These are phyloP conservation scores for Micromesistius poutassou DNA, from an alignment of 2,797 vertebrate species.

Conservation along the genomic window DNA sequence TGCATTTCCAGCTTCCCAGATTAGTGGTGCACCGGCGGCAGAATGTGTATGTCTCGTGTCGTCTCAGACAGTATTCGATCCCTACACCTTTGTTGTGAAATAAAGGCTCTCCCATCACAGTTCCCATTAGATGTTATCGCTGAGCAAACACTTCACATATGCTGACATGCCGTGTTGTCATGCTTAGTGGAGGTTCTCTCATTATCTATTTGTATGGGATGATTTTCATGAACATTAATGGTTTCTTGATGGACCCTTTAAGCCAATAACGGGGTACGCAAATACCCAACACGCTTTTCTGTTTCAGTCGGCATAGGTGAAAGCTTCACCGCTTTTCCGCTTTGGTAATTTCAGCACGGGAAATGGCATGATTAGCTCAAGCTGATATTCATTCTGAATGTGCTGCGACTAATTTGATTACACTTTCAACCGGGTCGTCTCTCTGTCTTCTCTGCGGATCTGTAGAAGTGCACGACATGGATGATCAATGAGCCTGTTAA, in stretches of 20 bases:
- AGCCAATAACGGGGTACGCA: neutral
- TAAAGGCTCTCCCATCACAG: neutral
- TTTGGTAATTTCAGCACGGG: conserved; percentile 10
- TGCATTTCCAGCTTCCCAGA: neutral
- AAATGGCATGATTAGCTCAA: conserved; percentile 14
- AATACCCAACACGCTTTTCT: neutral
- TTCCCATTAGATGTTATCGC: neutral
- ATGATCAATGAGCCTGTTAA: conserved; percentile 23
- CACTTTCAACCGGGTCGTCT: conserved; percentile 16
- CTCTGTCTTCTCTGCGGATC: conserved; percentile 35
- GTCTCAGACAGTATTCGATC: too few species aligned
- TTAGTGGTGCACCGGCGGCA: neutral
- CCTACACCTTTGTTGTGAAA: neutral
- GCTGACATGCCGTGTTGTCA: neutral
- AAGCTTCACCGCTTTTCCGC: neutral
- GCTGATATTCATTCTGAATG: conserved; percentile 37
- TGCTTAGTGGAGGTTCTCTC: neutral
- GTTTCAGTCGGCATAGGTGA: neutral
- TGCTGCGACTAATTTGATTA: conserved; percentile 41
- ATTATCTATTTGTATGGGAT: neutral
- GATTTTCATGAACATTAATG: neutral
- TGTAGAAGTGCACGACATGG: conserved; percentile 30
- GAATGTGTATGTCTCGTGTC: neutral
- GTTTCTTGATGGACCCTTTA: neutral
- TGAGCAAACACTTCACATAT: neutral